Conservation (phyloP, 1,140 invertebrate species). For the Listronotus oregonensis region DNA sequence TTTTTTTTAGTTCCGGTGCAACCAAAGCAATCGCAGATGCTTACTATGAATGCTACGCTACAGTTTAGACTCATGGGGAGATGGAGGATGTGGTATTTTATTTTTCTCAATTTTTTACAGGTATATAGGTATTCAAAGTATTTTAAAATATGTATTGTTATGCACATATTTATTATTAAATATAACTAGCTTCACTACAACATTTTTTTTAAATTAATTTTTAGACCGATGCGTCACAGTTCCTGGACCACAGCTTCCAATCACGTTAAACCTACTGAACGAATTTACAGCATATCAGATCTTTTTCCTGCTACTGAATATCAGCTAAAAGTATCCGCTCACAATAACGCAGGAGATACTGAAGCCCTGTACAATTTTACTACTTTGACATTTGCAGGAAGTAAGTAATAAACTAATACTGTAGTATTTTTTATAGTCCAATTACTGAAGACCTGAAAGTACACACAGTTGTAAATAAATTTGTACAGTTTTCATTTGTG, state of each 20-base stretch:
- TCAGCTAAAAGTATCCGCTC: constrained; percentile 82
- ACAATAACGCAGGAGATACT: constrained; percentile 90
- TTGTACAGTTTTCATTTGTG: no score
- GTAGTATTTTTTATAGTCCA: no score
- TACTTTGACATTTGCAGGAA: constrained; percentile 74
- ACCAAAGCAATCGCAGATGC: constrained; percentile 80
- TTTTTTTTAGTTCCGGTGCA: constrained; percentile 70
- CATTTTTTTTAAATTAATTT: constrained; percentile 15
- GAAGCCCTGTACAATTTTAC: constrained; percentile 86
- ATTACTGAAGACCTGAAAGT: no score
- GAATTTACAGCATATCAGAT: constrained; percentile 79
- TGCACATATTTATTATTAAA: no score
- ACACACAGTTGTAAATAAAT: no score
- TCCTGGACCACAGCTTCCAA: constrained; percentile 77
- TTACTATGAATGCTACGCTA: constrained; percentile 90
- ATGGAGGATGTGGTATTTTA: constrained; percentile 86
- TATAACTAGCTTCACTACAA: not conserved
- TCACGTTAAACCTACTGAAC: constrained; percentile 74
- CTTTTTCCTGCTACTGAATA: constrained; percentile 85
- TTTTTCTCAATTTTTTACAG: constrained; percentile 86
- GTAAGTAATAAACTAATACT: constrained; percentile 64
- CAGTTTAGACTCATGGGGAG: constrained; percentile 86
- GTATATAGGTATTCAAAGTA: constrained; percentile 2
- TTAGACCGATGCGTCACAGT: constrained; percentile 44
- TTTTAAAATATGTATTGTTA: no score